These are phyloP conservation scores for Drosophila monieri DNA, from an alignment of 2,888 invertebrate species.

Conservation along the genomic window DNA sequence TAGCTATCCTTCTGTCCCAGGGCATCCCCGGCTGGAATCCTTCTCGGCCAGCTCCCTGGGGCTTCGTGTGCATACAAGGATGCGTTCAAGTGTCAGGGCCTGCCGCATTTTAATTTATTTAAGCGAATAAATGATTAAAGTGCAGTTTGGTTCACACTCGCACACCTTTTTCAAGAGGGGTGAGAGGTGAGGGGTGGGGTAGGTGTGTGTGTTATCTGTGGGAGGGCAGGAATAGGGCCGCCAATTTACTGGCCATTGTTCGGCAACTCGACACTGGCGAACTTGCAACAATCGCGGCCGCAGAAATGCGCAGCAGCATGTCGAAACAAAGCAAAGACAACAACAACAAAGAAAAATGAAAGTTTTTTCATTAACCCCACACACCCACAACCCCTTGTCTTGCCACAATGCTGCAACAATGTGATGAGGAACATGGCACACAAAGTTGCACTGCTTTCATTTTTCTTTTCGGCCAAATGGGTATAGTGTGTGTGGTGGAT, in stretches of 20 bases:
- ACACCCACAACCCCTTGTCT: neutral
- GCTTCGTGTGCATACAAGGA: conserved; percentile 7
- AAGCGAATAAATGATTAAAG: conserved; percentile 74
- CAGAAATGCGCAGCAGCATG: conserved; percentile 29
- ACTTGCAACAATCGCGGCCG: conserved; percentile 17
- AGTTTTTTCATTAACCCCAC: conserved; percentile 57
- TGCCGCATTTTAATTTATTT: conserved; percentile 76
- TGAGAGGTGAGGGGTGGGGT: too few species aligned
- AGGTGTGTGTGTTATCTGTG: conserved; percentile 28
- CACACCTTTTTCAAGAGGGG: neutral
- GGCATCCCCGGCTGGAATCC: neutral
- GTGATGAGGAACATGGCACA: conserved; percentile 43
- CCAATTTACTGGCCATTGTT: conserved; percentile 66
- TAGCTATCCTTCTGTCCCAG: neutral
- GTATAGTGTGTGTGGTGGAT: neutral
- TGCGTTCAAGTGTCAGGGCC: conserved; percentile 67
- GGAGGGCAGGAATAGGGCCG: conserved; percentile 25
- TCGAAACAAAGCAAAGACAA: conserved; percentile 12
- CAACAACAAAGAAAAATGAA: neutral
- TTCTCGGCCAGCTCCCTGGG: neutral
- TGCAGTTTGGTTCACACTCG: conserved; percentile 49
- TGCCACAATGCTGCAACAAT: conserved; percentile 44
- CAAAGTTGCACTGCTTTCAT: conserved; percentile 52
- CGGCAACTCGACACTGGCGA: conserved; percentile 6
- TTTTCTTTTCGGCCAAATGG: conserved; percentile 21